Evolutionary conservation across 2,113 vertebrate genomes (phyloP), one percentile per base, ranked within the genome.

Genomic region (Argyrosomus japonicus): DNA sequence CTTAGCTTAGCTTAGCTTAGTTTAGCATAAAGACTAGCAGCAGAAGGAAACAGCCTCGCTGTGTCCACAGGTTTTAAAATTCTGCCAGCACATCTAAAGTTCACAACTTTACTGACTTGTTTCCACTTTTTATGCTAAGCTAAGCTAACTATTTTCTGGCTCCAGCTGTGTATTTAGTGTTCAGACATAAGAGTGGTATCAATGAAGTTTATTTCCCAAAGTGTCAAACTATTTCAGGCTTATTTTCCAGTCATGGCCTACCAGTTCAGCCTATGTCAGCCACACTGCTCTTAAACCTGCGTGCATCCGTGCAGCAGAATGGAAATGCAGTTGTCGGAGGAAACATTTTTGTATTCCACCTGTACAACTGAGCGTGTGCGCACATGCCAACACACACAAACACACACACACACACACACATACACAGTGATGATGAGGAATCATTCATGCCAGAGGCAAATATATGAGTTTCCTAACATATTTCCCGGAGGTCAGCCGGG

Each of bases 371-470:
- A 13, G 45, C 27, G 2, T 21, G 58, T 5, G 56, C 21, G 25
- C 68, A 40, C 63, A 75, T 68, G 56, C 48, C 68, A 65, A 54
- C 73, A 45, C 53, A 17, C 36, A 40, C n/a, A n/a, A n/a, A n/a
- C 36, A 40, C 36, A 40, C 36, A 40, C 32, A 8, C 7, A 36
- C 36, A 36, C 7, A 36, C 36, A 36, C 36, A 36, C 32, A 5
- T 70, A 25, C 80, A 29, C 23, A 5, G 0, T 21, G 60, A 54
- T 21, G 78, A 79, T 73, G 69, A 61, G n/a, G 58, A 85, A 10
- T 45, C 71, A 36, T 78, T 84, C 54, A 56, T 57, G 69, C 53
- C 82, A 47, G 72, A 68, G 74, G 72, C 8, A 75, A 86, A 76
- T 57, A n/a, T 61, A 73, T 25, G 68, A 75, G 73, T 67, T 75